These are phyloP conservation scores for Anomalospiza imberbis DNA, from an alignment of 2,797 vertebrate genomes.

Conservation along the genomic window DNA sequence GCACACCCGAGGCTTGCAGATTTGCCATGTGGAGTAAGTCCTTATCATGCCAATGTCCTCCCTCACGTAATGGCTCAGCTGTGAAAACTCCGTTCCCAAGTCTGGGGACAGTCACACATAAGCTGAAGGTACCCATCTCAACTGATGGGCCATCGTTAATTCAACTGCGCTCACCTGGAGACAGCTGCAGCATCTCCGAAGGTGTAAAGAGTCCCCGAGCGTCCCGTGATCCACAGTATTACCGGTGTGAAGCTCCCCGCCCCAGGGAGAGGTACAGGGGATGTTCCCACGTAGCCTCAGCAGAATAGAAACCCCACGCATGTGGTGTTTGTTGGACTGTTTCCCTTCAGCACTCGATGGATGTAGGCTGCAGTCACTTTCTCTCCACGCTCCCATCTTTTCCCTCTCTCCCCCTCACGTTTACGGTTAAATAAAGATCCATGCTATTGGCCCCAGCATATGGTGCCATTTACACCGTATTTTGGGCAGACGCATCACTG, in stretches of 20 bases:
- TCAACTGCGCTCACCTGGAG: neutral
- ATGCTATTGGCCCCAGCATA: neutral
- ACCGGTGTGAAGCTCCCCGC: neutral
- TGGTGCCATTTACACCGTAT: neutral
- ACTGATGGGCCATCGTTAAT: neutral
- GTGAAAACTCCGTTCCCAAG: neutral
- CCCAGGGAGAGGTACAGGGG: too few species aligned
- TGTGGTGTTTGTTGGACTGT: rapidly evolving
- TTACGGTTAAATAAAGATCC: neutral
- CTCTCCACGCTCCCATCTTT: neutral
- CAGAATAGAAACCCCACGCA: neutral
- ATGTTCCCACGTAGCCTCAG: too few species aligned
- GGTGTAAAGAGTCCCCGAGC: neutral
- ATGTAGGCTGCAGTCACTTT: neutral
- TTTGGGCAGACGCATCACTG: neutral
- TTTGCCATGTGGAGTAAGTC: too few species aligned
- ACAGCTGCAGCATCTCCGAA: neutral
- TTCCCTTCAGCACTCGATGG: too few species aligned
- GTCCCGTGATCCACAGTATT: neutral
- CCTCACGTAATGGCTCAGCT: neutral
- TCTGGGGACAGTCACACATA: neutral
- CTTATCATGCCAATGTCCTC: neutral
- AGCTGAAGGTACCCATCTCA: neutral
- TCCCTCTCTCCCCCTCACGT: rapidly evolving
- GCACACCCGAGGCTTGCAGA: neutral